These are phyloP conservation scores for Aphidius ervi DNA, from an alignment of 1,140 invertebrate genomes.

Conservation along the genomic window DNA sequence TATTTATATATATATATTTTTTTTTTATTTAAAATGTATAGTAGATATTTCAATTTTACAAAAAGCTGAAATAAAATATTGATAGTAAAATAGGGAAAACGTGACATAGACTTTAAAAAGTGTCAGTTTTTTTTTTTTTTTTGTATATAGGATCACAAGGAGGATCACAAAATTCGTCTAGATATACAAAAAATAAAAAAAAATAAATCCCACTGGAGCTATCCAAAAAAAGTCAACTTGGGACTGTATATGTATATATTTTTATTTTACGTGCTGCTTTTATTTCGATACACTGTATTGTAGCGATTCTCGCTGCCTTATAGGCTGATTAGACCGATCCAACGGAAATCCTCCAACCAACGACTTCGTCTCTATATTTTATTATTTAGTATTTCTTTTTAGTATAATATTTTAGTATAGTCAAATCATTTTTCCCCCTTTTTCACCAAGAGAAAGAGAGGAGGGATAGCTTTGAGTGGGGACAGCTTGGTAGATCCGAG, in stretches of 20 bases:
- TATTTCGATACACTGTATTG: slow-evolving; percentile 46
- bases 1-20: slow-evolving; percentile 8
- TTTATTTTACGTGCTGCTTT: slow-evolving; percentile 44
- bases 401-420: too few relatives aligned
- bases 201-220: slow-evolving; percentile 13
- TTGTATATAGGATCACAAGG: not conserved
- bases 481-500: too few relatives aligned
- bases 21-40: slow-evolving; percentile 1
- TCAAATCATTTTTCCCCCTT: too few relatives aligned
- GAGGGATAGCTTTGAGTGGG: too few relatives aligned
- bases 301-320: too few relatives aligned
- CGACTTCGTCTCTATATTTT: too few relatives aligned
- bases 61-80: slow-evolving; percentile 23
- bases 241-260: slow-evolving; percentile 24
- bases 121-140: not conserved
- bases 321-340: too few relatives aligned
- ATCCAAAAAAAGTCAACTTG: slow-evolving; percentile 19
- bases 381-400: too few relatives aligned
- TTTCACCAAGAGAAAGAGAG: too few relatives aligned
- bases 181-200: slow-evolving; percentile 7
- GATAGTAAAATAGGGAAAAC: slow-evolving; percentile 14
- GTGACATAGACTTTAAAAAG: slow-evolving; percentile 23
- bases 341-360: too few relatives aligned
- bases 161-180: slow-evolving; percentile 20
- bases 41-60: slow-evolving; percentile 24